Evolutionary conservation across 2,797 vertebrate genomes (phyloP), one percentile per base, ranked within the genome.

Genomic region (Champsocephalus gunnari): DNA sequence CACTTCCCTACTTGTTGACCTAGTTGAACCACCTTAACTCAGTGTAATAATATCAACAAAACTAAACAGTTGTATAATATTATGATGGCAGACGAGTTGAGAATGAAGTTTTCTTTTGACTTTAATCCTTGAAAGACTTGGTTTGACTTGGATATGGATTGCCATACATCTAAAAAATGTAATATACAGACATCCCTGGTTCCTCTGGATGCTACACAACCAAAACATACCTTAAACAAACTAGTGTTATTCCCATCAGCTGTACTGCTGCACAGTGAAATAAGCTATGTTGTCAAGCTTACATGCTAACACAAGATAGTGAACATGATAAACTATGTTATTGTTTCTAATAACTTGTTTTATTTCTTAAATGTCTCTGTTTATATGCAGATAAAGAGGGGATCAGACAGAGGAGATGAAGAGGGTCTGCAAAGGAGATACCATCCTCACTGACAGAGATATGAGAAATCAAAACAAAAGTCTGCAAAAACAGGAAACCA

Each of bases 351-450:
- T 49, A 17, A 55, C 8, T 47, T 9, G 8, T 28, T 47, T 41
- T 9, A 17, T 60, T 70, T 47, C 34, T 1, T 3, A 3, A 19
- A 2, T 72, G 14, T 0, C 4, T 51, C 1, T 68, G 44, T 61
- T 64, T 68, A 0, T 41, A 3, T 64, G 62, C 78, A 85, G 73
- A 57, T 28, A 67, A 12, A 44, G 3, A 53, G 12, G 1, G 24
- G 45, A 48, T 34, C 53, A 32, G 57, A 59, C 9, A 6, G 54
- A 51, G 9, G 68, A 67, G 47, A n/a, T 49, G 5, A n/a, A 11
- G 66, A 54, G 41, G 12, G 3, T 9, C 34, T 17, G 16, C 21
- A 12, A 12, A 49, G 55, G 51, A 24, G 56, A 50, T 13, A 9
- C 51, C 48, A 0, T 43, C 57, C 17, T 38, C 11, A 38, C 34